Evolutionary conservation across 1,140 invertebrate genomes (phyloP).

Genomic region (Mylabris phalerata): DNA sequence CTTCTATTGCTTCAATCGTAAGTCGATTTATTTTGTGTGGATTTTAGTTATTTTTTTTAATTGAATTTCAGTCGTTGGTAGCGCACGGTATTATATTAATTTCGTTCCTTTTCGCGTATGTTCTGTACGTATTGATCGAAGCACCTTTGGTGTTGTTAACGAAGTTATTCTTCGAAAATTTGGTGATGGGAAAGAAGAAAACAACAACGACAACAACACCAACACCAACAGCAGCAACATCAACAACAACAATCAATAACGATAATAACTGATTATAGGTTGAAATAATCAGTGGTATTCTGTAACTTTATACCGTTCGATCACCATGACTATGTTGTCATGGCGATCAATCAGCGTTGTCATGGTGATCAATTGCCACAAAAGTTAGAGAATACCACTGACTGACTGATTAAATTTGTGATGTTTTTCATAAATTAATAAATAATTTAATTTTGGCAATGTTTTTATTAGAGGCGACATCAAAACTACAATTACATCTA

Average conservation of each 20-base stretch:
- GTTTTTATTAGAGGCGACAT: too few relatives aligned
- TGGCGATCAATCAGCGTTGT: too few relatives aligned
- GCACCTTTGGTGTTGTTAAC: constrained; percentile 31
- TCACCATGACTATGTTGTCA: too few relatives aligned
- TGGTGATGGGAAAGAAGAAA: not conserved
- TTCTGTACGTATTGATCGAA: constrained; percentile 28
- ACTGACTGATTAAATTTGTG: too few relatives aligned
- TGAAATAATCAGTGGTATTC: too few relatives aligned
- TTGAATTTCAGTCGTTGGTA: constrained; percentile 25
- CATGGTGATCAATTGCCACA: too few relatives aligned
- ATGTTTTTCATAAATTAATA: too few relatives aligned
- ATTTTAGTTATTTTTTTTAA: not conserved
- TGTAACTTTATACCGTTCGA: too few relatives aligned
- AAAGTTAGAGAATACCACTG: too few relatives aligned
- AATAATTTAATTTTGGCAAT: too few relatives aligned
- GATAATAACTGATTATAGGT: too few relatives aligned
- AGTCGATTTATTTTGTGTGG: constrained; percentile 12
- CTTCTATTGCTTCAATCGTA: constrained; percentile 23
- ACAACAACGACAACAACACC: not conserved
- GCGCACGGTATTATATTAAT: constrained; percentile 12
- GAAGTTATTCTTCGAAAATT: constrained; percentile 21
- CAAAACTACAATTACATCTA: too few relatives aligned
- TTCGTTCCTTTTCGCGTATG: constrained; percentile 24
- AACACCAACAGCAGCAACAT: not conserved
- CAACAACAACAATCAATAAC: not conserved